phyloP scores from a whole-genome alignment of 2,113 vertebrate genomes.

The Percina caprodes region DNA sequence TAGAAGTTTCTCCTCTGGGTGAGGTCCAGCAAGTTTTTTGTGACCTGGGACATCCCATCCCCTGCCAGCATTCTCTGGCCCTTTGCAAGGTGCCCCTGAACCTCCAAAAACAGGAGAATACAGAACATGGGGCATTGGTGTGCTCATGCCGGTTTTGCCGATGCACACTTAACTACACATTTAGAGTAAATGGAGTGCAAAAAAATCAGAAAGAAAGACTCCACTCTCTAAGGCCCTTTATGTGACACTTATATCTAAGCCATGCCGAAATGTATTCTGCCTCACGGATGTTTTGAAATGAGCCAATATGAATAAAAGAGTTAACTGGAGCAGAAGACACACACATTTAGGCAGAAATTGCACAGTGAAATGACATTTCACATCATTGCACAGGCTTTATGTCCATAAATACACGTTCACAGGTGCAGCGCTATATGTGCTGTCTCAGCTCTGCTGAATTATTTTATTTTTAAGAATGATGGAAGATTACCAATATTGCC shows the following conservation, averaged over 20 bases:
- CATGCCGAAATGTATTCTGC: slow-evolving; percentile 66
- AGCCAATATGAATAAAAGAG: slow-evolving; percentile 74
- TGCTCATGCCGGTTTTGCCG: slow-evolving; percentile 47
- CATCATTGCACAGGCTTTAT: slow-evolving; percentile 68
- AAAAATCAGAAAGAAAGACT: slow-evolving; percentile 65
- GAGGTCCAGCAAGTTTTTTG: slow-evolving; percentile 96
- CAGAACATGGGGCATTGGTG: slow-evolving; percentile 75
- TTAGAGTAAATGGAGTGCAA: slow-evolving; percentile 70
- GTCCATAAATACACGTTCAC: slow-evolving; percentile 70
- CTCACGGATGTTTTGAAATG: slow-evolving; percentile 74
- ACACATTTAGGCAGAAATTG: slow-evolving; percentile 71
- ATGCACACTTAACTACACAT: slow-evolving; percentile 42
- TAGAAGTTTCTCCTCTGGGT: slow-evolving; percentile 98
- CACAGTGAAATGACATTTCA: slow-evolving; percentile 70
- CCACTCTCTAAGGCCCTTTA: slow-evolving; percentile 62
- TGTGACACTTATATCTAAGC: slow-evolving; percentile 72
- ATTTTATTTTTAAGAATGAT: slow-evolving; percentile 61
- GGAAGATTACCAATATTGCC: slow-evolving; percentile 34
- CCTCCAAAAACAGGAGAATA: slow-evolving; percentile 85
- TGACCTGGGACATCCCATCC: slow-evolving; percentile 98
- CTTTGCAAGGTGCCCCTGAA: slow-evolving; percentile 98
- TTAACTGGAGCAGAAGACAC: slow-evolving; percentile 79
- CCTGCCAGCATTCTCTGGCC: slow-evolving; percentile 94
- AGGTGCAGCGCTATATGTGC: slow-evolving; percentile 63
- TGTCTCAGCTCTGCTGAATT: slow-evolving; percentile 63